These are phyloP conservation scores for Pammene aurita DNA, from an alignment of 2,888 invertebrate genomes.

Conservation along the genomic window DNA sequence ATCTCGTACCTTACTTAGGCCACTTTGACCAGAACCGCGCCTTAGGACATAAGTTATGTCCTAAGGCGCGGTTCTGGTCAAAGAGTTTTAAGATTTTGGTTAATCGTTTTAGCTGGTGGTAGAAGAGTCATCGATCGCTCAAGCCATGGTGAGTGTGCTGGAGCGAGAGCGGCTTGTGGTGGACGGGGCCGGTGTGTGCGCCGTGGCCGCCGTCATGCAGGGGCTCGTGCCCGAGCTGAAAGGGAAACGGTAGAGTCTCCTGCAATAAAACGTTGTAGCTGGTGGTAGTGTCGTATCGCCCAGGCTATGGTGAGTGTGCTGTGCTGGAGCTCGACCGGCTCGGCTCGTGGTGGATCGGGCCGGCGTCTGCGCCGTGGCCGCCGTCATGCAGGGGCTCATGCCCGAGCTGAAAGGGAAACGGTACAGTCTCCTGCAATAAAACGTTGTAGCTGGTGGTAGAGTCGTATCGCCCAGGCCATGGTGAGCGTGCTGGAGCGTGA, in stretches of 20 bases:
- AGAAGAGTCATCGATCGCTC: slow-evolving; percentile 86
- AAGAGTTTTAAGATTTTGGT: too few relatives aligned
- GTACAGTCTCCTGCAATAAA: slow-evolving; percentile 51
- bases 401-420: slow-evolving; percentile 90
- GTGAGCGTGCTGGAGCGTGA: slow-evolving; percentile 87
- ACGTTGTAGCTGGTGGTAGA: slow-evolving; percentile 84
- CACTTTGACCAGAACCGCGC: too few relatives aligned
- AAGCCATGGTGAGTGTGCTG: slow-evolving; percentile 86
- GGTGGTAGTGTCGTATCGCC: too few relatives aligned
- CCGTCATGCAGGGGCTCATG: slow-evolving; percentile 87
- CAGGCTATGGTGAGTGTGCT: slow-evolving; percentile 50
- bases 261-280: too few relatives aligned
- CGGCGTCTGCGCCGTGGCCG: slow-evolving; percentile 90
- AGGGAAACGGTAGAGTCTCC: slow-evolving; percentile 86
- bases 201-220: slow-evolving; percentile 89
- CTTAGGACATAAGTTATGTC: too few relatives aligned
- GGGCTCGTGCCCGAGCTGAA: slow-evolving; percentile 88
- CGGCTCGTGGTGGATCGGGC: slow-evolving; percentile 92
- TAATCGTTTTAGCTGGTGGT: slow-evolving; percentile 79
- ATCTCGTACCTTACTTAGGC: too few relatives aligned
- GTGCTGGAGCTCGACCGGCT: slow-evolving; percentile 49
- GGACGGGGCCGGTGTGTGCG: slow-evolving; percentile 91
- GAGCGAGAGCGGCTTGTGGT: slow-evolving; percentile 90
- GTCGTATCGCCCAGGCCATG: slow-evolving; percentile 87
- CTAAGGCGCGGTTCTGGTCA: too few relatives aligned